Conservation (phyloP, 2,888 invertebrate species). For the Druceiella hillmani region DNA sequence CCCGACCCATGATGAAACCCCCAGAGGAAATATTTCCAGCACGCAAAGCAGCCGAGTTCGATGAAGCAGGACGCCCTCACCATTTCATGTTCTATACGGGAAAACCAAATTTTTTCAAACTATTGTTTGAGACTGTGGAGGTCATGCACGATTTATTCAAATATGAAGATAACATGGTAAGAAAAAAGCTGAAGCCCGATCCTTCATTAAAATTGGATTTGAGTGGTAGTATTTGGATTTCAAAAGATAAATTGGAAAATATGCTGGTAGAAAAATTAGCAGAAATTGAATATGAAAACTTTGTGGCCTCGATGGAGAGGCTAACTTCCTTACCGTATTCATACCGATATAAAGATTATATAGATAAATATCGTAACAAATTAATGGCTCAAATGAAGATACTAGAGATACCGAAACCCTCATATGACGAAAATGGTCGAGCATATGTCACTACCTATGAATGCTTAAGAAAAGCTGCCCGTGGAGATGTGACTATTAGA, state of each 20-base stretch:
- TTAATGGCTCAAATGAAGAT: constrained; percentile 54
- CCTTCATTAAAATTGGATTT: constrained; percentile 50
- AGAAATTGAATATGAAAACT: constrained; percentile 67
- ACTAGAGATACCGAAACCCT: constrained; percentile 60
- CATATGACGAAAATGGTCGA: constrained; percentile 64
- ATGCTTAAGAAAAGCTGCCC: constrained; percentile 65
- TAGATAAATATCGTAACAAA: constrained; percentile 62
- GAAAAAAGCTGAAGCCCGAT: constrained; percentile 57
- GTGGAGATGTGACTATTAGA: constrained; percentile 73
- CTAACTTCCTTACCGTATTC: constrained; percentile 67
- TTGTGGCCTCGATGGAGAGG: constrained; percentile 66
- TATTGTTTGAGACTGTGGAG: constrained; percentile 72
- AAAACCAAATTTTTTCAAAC: constrained; percentile 77
- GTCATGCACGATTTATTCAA: constrained; percentile 60
- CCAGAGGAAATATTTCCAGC: constrained; percentile 83
- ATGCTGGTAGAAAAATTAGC: constrained; percentile 59
- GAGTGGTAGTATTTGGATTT: constrained; percentile 51
- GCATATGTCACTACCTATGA: constrained; percentile 68
- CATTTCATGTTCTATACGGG: constrained; percentile 91
- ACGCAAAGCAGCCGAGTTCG: constrained; percentile 85
- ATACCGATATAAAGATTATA: constrained; percentile 63
- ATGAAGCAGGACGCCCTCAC: constrained; percentile 83
- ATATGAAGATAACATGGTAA: constrained; percentile 65
- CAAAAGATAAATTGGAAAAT: constrained; percentile 60
- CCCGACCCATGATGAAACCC: constrained; percentile 85